Evolutionary conservation across 1,140 invertebrate genomes (phyloP), one percentile per base, ranked within the genome.

Genomic region (Triops cancriformis): DNA sequence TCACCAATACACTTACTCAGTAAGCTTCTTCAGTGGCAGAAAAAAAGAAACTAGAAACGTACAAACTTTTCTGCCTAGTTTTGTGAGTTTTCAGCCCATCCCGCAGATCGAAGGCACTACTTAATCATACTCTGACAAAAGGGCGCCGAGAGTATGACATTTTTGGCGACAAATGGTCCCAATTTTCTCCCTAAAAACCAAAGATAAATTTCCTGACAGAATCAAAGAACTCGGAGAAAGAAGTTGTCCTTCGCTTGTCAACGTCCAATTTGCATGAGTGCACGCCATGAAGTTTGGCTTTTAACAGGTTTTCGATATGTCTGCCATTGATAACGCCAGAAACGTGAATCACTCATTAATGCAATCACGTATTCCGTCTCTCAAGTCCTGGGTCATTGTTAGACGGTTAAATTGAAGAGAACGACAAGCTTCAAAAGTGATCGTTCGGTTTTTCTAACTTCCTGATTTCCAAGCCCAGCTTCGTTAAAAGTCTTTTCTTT

Each of bases 111-210:
- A 64, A 64, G 14, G 51, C 10, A 18, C 18, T 64, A 64, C 51
- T 64, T 64, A 64, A 64, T 64, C 51, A n/a, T 64, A n/a, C 18
- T 9, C 51, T 64, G n/a, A 64, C 51, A 64, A 64, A 64, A 64
- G 51, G 31, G n/a, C 51, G 51, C 51, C 51, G 18, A 64, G 51
- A 64, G 51, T 64, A 18, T 64, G 51, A 64, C n/a, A 18, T 23
- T 37, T n/a, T 64, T 64, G 51, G 51, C 51, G 51, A 64, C 51
- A 64, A 64, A 64, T 64, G 51, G 51, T 64, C 51, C 7, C 51
- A 64, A 64, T 64, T 64, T 64, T 64, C 18, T 14, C 31, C 7
- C 23, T 14, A 5, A n/a, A 64, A 1, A 18, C 18, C 51, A 64
- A 64, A 64, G 51, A 64, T 64, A 6, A 18, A n/a, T 64, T 64